Conservation (phyloP, 2,888 invertebrate genomes). For the Sminthurides aquaticus region DNA sequence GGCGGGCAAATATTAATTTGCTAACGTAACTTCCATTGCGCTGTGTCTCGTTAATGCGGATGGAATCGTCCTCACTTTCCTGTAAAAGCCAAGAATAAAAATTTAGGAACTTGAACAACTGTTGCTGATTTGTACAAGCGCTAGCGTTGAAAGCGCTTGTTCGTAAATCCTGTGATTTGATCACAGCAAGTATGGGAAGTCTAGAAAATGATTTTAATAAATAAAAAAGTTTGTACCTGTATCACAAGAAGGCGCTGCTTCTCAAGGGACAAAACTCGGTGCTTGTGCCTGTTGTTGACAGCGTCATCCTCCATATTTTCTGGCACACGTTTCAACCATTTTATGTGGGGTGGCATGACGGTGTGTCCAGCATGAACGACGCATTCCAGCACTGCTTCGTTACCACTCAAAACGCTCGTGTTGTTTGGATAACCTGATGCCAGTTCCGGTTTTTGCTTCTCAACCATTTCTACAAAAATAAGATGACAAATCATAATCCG, state of each 20-base stretch:
- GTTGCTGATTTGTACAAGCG: too few relatives aligned
- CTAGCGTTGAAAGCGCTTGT: too few relatives aligned
- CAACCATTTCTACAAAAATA: constrained; percentile 35
- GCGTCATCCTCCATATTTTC: constrained; percentile 26
- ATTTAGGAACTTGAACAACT: not conserved
- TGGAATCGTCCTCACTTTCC: constrained; percentile 40
- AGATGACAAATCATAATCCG: constrained; percentile 1
- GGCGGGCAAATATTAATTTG: constrained; percentile 37
- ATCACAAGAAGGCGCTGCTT: constrained; percentile 42
- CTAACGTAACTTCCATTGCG: constrained; percentile 41
- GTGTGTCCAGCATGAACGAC: constrained; percentile 37
- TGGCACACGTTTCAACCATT: constrained; percentile 42
- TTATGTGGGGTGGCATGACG: constrained; percentile 41
- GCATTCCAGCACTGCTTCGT: constrained; percentile 42
- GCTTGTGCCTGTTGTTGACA: constrained; percentile 31
- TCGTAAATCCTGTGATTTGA: too few relatives aligned
- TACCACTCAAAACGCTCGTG: constrained; percentile 38
- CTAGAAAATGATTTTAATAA: too few relatives aligned
- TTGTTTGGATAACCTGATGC: constrained; percentile 38
- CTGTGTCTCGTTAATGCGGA: constrained; percentile 41
- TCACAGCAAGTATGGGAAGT: too few relatives aligned
- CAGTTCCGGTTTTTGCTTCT: constrained; percentile 38
- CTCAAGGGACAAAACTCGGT: constrained; percentile 38
- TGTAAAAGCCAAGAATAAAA: constrained; percentile 19
- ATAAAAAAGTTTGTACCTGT: constrained; percentile 32